A percentile compares a stretch with the other conserved stretches of the same genome.
These are phyloP conservation scores for Aplochiton taeniatus DNA, from an alignment of 2,797 vertebrate species.

Conservation along the genomic window DNA sequence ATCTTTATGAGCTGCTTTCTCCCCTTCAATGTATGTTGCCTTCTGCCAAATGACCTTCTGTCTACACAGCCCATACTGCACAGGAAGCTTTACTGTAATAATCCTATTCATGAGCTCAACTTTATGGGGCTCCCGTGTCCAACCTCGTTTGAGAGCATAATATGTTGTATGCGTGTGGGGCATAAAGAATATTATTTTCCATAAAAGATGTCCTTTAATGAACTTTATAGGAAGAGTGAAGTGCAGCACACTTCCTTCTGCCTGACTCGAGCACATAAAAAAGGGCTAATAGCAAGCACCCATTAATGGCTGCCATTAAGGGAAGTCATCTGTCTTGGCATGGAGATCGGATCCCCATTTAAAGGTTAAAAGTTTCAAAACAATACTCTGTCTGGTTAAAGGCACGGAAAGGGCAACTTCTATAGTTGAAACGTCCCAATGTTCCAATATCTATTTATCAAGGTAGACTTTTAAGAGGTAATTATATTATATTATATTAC, in stretches of 20 bases:
- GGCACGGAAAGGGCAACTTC: constrained; percentile 28
- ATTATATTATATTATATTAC: too few relatives aligned
- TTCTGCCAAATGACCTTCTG: constrained; percentile 66
- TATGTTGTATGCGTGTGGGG: constrained; percentile 92
- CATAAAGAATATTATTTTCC: constrained; percentile 91
- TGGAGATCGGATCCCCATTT: constrained; percentile 26
- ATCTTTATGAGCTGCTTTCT: neutral
- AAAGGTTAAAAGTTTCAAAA: constrained; percentile 47
- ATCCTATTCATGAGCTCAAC: constrained; percentile 87
- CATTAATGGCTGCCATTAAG: constrained; percentile 60
- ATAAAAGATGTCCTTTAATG: constrained; percentile 94
- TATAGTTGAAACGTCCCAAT: constrained; percentile 17
- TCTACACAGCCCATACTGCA: constrained; percentile 58
- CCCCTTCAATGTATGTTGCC: constrained; percentile 52
- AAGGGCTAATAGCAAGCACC: constrained; percentile 64
- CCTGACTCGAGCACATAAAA: constrained; percentile 69
- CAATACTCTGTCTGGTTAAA: constrained; percentile 21
- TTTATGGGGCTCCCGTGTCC: constrained; percentile 91
- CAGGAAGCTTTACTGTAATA: constrained; percentile 74
- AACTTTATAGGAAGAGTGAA: constrained; percentile 80
- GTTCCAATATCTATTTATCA: constrained; percentile 4
- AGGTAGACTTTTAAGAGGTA: neutral
- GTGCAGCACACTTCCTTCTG: constrained; percentile 62
- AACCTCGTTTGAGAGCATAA: constrained; percentile 85
- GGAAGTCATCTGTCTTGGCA: constrained; percentile 46